Base-by-base conservation (phyloP, 1,140 invertebrate species). In the Panagrolaimus sp. region DNA sequence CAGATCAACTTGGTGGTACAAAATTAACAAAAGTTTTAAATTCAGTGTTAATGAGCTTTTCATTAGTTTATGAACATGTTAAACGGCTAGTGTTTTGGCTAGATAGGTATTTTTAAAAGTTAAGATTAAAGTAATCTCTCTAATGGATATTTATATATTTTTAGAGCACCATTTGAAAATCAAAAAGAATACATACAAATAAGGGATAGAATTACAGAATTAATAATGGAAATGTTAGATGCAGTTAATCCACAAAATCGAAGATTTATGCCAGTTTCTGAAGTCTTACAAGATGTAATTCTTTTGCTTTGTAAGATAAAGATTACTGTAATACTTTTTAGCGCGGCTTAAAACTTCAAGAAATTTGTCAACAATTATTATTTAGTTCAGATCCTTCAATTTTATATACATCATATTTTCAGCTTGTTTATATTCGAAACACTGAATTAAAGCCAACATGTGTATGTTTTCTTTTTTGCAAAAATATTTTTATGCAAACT, bases 31-130 rank as follows among this genome's bases (percentile, higher is more conserved):
- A 74, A 38, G 71, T 78, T 25, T 63, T 74, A n/a, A 74, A 74
- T 64, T 47, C 65, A 11, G 73, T 74, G 16, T 44, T 74, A n/a
- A n/a, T 77, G 38, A 38, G 51, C 8, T 44, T 74, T 31, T 31
- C 75, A 13, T 66, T 69, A n/a, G 25, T 75, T 44, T 63, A 74
- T 38, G 70, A 76, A 42, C 31, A 65, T 38, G 72, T 74, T 5
- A 63, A 61, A 38, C 66, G 63, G 46, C 64, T 74, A 16, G 77
- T 74, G 5, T 77, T 76, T 65, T 74, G 73, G 75, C 27, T 74
- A n/a, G 73, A 74, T 43, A 65, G 73, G 73, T 74, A 57, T 38
- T 9, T 64, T 20, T n/a, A 38, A 47, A 7, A n/a, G 4, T 11
- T 65, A 27, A 44, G 20, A 43, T 23, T 14, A 66, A 9, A 5